Base-by-base conservation (phyloP, 2,888 invertebrate genomes). In the Fragum sueziense region DNA sequence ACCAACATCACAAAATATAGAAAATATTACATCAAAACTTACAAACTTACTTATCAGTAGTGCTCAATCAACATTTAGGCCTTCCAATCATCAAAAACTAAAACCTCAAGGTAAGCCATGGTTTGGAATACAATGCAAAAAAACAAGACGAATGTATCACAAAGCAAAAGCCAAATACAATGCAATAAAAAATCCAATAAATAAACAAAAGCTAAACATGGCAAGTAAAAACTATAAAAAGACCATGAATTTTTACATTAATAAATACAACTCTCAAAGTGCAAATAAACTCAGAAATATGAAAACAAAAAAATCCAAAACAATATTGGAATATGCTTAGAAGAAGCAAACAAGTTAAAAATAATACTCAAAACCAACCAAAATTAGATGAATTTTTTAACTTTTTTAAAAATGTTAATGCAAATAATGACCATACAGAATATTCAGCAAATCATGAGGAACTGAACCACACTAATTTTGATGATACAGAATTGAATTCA, bases 81-180 rank as follows among this genome's bases (percentile, higher is more conserved):
- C 17, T 31, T 34, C 62, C 20, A 3, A 9, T 14, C n/a, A 33
- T 31, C 29, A 62, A 33, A 34, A 62, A 7, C 62, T 22, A 33
- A 41, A 37, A 11, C 37, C 37, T 25, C 6, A 31, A 25, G 31
- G 54, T n/a, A 70, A 70, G 34, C 31, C 33, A 70, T 70, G 70
- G 70, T 70, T 71, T 59, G 71, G 71, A 7, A 37, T n/a, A n/a
- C 20, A 71, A 37, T 71, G 71, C 41, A 34, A 37, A 27, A 71
- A 59, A 71, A 61, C 41, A n/a, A 31, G 71, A 27, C 25, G 27
- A 33, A 57, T 22, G 9, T 71, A 71, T 59, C 59, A 71, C 27
- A 61, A 59, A 37, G 71, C 71, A 33, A 71, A 71, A 71, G 22
- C 27, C 2, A 33, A 31, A 3, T 70, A 70, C 54, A 31, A 65